Evolutionary conservation across 2,888 invertebrate species (phyloP).

Genomic region (Chrysolina haemoptera): DNA sequence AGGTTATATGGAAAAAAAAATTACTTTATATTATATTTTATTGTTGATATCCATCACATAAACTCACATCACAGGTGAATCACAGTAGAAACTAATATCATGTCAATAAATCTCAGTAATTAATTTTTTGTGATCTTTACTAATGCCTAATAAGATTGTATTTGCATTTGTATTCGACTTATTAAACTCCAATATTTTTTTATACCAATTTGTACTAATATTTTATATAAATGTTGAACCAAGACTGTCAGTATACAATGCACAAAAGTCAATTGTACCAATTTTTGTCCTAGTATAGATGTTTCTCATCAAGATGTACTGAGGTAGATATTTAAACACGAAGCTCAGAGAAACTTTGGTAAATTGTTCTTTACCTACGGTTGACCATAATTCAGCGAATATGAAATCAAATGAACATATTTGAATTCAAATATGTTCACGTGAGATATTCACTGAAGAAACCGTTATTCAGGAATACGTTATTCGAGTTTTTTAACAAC

Average conservation of each 20-base stretch:
- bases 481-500: neutral
- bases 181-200: neutral
- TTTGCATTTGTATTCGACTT: constrained; percentile 11
- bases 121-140: neutral
- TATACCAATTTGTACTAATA: constrained; percentile 1
- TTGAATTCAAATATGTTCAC: neutral
- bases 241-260: constrained; percentile 45
- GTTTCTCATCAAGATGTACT: neutral
- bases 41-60: no score
- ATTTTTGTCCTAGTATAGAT: constrained; percentile 33
- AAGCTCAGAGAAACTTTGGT: no score
- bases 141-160: neutral
- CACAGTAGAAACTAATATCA: no score
- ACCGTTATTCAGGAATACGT: neutral
- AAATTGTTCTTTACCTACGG: neutral
- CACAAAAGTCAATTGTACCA: constrained; percentile 48
- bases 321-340: no score
- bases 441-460: no score
- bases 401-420: no score
- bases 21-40: no score
- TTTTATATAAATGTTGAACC: constrained; percentile 11
- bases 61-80: no score
- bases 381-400: neutral
- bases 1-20: no score
- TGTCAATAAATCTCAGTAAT: neutral